Percentiles rank a stretch among this genome's conserved stretches.
phyloP scores from a whole-genome alignment of 2,797 vertebrate genomes.

The Heteromormyrus szaboi region DNA sequence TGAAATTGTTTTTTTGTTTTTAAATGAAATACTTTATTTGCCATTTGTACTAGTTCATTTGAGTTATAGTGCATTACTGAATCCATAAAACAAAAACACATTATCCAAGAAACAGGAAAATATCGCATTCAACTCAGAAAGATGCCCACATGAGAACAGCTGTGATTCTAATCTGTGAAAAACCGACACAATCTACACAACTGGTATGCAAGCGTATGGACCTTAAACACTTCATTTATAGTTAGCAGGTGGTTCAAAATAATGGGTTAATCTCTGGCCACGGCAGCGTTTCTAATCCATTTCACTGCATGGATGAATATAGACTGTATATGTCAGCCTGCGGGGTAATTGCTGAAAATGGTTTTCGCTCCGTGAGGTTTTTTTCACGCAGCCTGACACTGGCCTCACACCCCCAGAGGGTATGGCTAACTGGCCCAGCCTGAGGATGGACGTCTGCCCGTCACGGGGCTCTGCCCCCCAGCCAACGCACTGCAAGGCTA shows the following conservation, averaged over 20 bases:
- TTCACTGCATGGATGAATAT: not conserved
- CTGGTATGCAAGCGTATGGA: not conserved
- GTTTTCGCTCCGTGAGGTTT: not conserved
- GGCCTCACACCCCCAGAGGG: not conserved
- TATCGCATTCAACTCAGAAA: not conserved
- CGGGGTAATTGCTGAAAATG: not conserved
- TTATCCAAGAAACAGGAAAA: not conserved
- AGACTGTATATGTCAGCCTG: not conserved
- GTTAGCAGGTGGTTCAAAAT: constrained; percentile 3
- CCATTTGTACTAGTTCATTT: not conserved
- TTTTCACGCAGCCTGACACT: not conserved
- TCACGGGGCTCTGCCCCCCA: not conserved
- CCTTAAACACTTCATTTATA: not conserved
- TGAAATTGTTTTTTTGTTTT: not conserved
- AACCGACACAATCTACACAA: not conserved
- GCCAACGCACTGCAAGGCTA: not conserved
- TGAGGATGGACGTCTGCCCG: not conserved
- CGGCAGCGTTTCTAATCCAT: not conserved
- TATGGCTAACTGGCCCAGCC: not conserved
- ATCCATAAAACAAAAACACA: not conserved
- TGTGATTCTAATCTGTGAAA: not conserved
- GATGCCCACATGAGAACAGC: not conserved
- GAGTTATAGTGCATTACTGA: not conserved
- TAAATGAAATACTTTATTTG: not conserved
- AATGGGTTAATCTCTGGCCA: not conserved